Evolutionary conservation across 2,113 vertebrate species (phyloP), one percentile per base, ranked within the genome.

Genomic region (Elanus axillaris): DNA sequence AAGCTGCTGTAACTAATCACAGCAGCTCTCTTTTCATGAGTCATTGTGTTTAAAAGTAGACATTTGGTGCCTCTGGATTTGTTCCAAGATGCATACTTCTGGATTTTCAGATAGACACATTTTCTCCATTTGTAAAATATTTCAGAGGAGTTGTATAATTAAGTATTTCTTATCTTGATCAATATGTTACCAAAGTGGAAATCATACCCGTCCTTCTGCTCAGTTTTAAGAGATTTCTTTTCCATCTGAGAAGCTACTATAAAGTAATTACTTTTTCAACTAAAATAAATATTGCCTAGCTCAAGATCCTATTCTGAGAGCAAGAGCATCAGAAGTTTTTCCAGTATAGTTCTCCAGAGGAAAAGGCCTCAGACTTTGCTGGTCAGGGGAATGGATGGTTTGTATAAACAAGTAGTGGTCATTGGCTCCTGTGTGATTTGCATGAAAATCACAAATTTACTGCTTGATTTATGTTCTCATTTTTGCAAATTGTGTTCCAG

Each of bases 261-360:
- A 97, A 96, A 97, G 95, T 93, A 95, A 96, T 96, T 90, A 74
- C n/a, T 82, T 84, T 88, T 95, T 90, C 50, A 85, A 50, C 26
- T 79, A 83, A 90, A 93, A 95, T 85, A 86, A 91, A 83, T 80
- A 88, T 63, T 75, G 7, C 29, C 38, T 73, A 56, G 21, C 40
- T 94, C 50, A 93, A 40, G 22, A 64, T 59, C 16, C 20, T 92
- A 58, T 72, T 91, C 76, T 75, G 67, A 88, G 22, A 83, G 16
- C 26, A 93, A 75, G 42, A 74, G 71, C 56, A 73, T 86, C 36
- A 56, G 68, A 77, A 71, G 19, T 53, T 96, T 94, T 94, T 88
- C 64, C 55, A 66, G 19, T 45, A 31, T 14, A 71, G 23, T 34
- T 88, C 25, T 91, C 68, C 69, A 91, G 85, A 88, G 26, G 26